Base-by-base conservation (phyloP, 37 sponge, comb jelly and placozoan species). In the Amphimedon queenslandica region DNA sequence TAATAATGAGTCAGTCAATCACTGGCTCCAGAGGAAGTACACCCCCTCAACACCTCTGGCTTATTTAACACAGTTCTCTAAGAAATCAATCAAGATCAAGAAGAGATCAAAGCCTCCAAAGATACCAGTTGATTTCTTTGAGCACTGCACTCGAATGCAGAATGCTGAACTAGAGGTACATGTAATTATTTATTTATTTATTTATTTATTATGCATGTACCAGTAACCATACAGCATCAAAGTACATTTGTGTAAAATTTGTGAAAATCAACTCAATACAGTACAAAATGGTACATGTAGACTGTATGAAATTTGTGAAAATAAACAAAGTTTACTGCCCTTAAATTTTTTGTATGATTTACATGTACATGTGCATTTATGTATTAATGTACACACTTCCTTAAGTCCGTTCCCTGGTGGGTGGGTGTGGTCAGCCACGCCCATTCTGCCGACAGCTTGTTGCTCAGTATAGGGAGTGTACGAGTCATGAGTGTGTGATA, bases 81-180 rank as follows among this genome's bases (percentile, higher is more conserved):
- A 41, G 70, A 77, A 69, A 64, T 70, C 41, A 30, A 53, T 31
- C 41, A 21, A n/a, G 3, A 42, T 36, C 25, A 6, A 27, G 0
- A n/a, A 57, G 13, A 67, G 66, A 40, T 20, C 67, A 30, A 81
- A 69, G 33, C 1, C 24, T 18, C 76, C 66, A 23, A 87, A 84
- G 71, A 81, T 94, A 56, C 82, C 95, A 2, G 73, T 94, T 24
- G 95, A 94, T 65, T 90, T 84, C 77, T 94, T 94, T 81, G 95
- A 94, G 37, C 77, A 80, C 79, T 90, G 87, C 32, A 75, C 74
- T 63, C 28, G 24, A 33, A 43, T 82, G 38, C 75, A 36, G 30
- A 30, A 57, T 40, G 77, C 64, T 68, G 88, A 90, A n/a, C 51
- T 90, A 4, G 91, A 90, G 43, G 91, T 85, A n/a, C n/a, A n/a